Percentiles rank a stretch among this genome's conserved stretches.
Conservation (phyloP, 2,113 vertebrate species). For the Gnathonemus longibarbis region DNA sequence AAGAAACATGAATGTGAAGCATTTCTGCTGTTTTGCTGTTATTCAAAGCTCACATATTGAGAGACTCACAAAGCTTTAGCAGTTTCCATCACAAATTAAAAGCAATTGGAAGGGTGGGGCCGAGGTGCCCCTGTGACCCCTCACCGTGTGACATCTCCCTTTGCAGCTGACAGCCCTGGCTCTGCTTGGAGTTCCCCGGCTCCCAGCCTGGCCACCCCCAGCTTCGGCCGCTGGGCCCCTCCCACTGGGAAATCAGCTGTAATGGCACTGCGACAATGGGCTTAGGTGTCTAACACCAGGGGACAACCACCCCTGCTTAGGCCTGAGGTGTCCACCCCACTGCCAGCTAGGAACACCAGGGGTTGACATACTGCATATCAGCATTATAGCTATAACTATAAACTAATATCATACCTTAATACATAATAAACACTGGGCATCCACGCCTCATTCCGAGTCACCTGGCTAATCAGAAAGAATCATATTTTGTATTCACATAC, state of each 20-base stretch:
- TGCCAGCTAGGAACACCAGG: not conserved
- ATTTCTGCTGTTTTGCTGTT: constrained; percentile 25
- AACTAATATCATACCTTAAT: not conserved
- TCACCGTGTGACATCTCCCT: constrained; percentile 28
- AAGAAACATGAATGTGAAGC: constrained; percentile 2
- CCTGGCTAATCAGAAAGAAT: not conserved
- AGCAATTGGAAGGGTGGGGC: constrained; percentile 5
- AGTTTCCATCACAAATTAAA: constrained; percentile 20
- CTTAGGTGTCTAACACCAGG: not conserved
- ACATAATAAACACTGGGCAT: not conserved
- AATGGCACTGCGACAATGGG: constrained; percentile 2
- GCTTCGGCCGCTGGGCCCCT: not conserved
- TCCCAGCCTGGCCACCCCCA: constrained; percentile 19
- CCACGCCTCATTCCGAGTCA: not conserved
- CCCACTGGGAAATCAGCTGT: constrained; percentile 31
- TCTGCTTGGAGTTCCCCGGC: not conserved
- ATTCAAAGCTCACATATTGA: constrained; percentile 9
- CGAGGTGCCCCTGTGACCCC: constrained; percentile 20
- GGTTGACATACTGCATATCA: not conserved
- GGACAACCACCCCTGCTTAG: not conserved
- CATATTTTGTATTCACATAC: not conserved
- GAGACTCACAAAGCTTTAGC: not conserved
- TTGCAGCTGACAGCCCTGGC: constrained; percentile 22
- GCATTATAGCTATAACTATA: not conserved
- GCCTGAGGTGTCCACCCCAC: not conserved